Evolutionary conservation across 2,113 vertebrate genomes (phyloP), one percentile per base, ranked within the genome.

Genomic region (Herpailurus yagouaroundi): DNA sequence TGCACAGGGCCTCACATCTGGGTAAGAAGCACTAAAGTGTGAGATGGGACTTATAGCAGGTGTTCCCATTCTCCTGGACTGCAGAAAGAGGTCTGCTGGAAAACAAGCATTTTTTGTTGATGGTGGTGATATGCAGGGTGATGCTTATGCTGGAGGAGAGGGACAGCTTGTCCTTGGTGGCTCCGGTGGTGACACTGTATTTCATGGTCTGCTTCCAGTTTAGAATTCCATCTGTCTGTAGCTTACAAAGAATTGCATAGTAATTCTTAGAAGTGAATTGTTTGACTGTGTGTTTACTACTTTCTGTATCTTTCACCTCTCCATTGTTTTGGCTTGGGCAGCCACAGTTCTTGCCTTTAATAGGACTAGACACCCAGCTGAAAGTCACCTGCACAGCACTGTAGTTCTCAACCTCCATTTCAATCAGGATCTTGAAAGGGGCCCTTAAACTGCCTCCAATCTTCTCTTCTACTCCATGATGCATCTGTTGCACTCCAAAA

Each of bases 291-390:
- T 98, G 98, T 85, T 1, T 96, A 0, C 98, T 0, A 8, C 97
- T 97, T 45, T 97, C 91, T 0, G 98, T 85, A 91, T 97, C 98
- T 36, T 97, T 95, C 0, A 98, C 96, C 6, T 98, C 89, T 0
- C 98, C 98, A 95, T 50, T 57, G 98, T 96, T 93, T 98, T 99
- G 69, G 98, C 97, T 63, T 98, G 96, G 0, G 95, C 96, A 41
- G 98, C 68, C 2, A 98, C 97, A n/a, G 97, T 98, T 29, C 95
- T 84, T 25, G 98, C 88, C 91, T 98, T 98, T 14, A 93, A 89
- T 63, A 98, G 92, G 74, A 92, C 76, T 96, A 60, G 98, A 97
- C 23, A 97, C 89, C 9, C 98, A 98, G 69, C 97, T 98, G 48
- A 97, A 69, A 92, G 79, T 69, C 29, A 60, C 18, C 64, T 81